Evolutionary conservation across 2,113 vertebrate genomes (phyloP), one percentile per base, ranked within the genome.

Genomic region (Calypte anna): DNA sequence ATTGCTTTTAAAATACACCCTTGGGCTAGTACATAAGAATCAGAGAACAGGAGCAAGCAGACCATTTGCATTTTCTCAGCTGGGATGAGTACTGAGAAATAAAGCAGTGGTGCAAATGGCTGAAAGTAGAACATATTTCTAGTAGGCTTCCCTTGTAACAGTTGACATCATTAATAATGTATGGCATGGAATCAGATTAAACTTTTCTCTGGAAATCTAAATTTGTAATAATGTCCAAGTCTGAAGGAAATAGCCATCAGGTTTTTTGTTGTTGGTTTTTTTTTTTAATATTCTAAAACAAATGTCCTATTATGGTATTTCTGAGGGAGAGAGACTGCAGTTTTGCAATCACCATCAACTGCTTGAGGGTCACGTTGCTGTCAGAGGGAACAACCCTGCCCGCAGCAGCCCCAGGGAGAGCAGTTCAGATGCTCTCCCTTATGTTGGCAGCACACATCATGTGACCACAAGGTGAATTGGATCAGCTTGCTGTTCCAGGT

Each of bases 101-200:
- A 87, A 69, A 82, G 43, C 51, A 77, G 1, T 62, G 50, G 57
- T 93, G 72, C 59, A 77, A 94, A 21, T n/a, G 75, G 48, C 57
- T 78, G 64, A 44, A 81, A 94, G 64, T 23, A 80, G 50, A 93
- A 57, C 20, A 9, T 82, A 48, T 68, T 96, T 94, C 85, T 90
- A 83, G 59, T 61, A 73, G 44, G 48, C 36, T 92, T 96, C 69
- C 9, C 6, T 63, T 91, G 55, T 83, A 91, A 61, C 30, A 51
- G 23, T 58, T 50, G 38, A 2, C 31, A 33, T 74, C 10, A 21
- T 82, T 91, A 88, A 76, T 89, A 92, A 77, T 43, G 24, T 44
- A 46, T 53, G 30, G 16, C 25, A 11, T 70, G 57, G 82, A 94
- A 86, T 48, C 53, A 74, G 23, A 21, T 83, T n/a, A 81, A 79